These are phyloP conservation scores for Dipodomys spectabilis DNA, from an alignment of 2,113 vertebrate species.

Conservation along the genomic window DNA sequence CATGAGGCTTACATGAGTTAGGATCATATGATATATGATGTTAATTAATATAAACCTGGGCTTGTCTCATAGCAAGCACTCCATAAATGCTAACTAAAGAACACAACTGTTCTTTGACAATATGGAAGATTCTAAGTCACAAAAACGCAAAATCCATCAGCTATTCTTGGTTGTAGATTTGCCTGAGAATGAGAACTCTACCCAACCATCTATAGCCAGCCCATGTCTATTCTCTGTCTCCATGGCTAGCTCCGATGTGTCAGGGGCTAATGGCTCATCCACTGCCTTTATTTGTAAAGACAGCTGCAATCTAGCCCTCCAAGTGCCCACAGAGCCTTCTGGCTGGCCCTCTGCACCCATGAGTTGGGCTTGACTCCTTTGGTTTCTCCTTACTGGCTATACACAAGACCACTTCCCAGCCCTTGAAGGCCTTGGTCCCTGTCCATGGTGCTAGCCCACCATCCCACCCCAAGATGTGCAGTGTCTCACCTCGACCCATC, in stretches of 20 bases:
- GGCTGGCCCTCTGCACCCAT: fast-evolving
- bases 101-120: not conserved
- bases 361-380: not conserved
- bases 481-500: not conserved
- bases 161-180: constrained; percentile 8
- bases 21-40: too few relatives aligned
- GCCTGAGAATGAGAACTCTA: not conserved
- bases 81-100: not conserved
- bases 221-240: not conserved
- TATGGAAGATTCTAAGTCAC: constrained; percentile 28
- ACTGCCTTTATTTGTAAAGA: not conserved
- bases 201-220: not conserved
- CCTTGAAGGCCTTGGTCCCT: not conserved
- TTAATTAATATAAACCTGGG: not conserved
- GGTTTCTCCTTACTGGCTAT: not conserved
- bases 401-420: not conserved
- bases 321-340: not conserved
- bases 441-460: constrained; percentile 68
- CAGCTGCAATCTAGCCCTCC: not conserved
- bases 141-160: constrained; percentile 6
- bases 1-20: too few relatives aligned
- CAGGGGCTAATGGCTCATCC: not conserved
- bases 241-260: not conserved
- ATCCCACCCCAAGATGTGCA: not conserved
- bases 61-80: not conserved